Conservation (phyloP, 92 coral and sea anemone genomes). For the Zoanthus sociatus region DNA sequence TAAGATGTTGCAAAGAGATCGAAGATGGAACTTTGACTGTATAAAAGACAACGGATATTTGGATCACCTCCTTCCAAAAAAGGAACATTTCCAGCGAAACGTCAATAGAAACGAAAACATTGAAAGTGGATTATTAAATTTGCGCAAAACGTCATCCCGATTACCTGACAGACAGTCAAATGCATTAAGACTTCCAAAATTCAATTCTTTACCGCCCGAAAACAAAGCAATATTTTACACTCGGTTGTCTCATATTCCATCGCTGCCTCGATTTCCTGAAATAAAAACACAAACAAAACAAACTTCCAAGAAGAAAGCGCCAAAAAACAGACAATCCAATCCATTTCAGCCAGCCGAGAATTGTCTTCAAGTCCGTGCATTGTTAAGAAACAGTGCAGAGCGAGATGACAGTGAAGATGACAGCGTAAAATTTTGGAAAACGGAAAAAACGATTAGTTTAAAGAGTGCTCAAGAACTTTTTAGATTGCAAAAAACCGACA, state of each 20-base stretch:
- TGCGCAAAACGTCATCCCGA: neutral
- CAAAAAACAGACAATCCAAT: neutral
- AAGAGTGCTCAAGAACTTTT: neutral
- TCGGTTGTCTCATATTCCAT: constrained; percentile 63
- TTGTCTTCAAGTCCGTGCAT: constrained; percentile 25
- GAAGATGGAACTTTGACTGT: constrained; percentile 10
- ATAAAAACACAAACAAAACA: constrained; percentile 21
- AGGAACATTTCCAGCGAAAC: constrained; percentile 7
- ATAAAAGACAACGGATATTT: constrained; percentile 64
- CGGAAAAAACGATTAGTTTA: neutral
- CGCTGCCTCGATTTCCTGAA: constrained; percentile 68
- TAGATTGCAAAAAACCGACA: neutral
- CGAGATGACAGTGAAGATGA: neutral
- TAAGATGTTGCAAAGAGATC: constrained; percentile 28
- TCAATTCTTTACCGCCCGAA: constrained; percentile 74
- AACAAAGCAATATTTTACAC: constrained; percentile 89
- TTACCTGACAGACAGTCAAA: constrained; percentile 18
- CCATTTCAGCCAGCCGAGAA: neutral
- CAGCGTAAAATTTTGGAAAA: neutral
- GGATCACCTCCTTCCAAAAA: constrained; percentile 43
- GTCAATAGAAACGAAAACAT: constrained; percentile 7
- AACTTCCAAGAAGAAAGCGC: constrained; percentile 13
- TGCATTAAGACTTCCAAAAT: constrained; percentile 77
- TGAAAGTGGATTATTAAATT: constrained; percentile 5
- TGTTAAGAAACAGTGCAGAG: constrained; percentile 10